Conservation (phyloP, 2,888 invertebrate species). For the Himalopsyche japonica region DNA sequence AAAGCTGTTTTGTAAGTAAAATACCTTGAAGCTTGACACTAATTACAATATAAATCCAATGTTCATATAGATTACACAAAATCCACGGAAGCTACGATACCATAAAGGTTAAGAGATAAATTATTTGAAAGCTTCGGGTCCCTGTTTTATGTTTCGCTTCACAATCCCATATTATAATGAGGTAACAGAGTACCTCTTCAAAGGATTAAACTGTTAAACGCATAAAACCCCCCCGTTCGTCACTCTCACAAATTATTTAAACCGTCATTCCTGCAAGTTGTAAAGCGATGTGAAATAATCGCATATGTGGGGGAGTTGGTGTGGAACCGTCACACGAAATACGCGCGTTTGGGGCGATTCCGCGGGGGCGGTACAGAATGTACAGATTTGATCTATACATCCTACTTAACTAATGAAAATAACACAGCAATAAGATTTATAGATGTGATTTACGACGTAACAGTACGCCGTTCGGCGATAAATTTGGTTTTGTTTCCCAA, state of each 20-base stretch:
- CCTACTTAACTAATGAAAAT: neutral
- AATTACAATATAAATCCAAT: neutral
- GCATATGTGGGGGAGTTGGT: neutral
- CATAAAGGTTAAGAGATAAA: neutral
- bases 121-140: neutral
- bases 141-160: neutral
- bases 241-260: neutral
- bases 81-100: neutral
- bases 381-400: neutral
- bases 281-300: constrained; percentile 5
- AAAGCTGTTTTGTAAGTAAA: too few relatives aligned
- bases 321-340: neutral
- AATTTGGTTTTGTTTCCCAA: neutral
- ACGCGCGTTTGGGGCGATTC: neutral
- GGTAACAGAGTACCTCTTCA: neutral
- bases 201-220: constrained; percentile 8
- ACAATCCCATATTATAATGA: neutral
- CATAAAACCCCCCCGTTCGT: neutral
- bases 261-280: neutral
- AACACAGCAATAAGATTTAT: neutral
- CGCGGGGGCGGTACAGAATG: neutral
- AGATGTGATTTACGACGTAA: neutral
- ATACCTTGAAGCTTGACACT: neutral
- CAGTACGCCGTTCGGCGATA: neutral
- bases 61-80: neutral